These are phyloP conservation scores for Poecilia gillii DNA, from an alignment of 2,797 vertebrate species.

Conservation along the genomic window DNA sequence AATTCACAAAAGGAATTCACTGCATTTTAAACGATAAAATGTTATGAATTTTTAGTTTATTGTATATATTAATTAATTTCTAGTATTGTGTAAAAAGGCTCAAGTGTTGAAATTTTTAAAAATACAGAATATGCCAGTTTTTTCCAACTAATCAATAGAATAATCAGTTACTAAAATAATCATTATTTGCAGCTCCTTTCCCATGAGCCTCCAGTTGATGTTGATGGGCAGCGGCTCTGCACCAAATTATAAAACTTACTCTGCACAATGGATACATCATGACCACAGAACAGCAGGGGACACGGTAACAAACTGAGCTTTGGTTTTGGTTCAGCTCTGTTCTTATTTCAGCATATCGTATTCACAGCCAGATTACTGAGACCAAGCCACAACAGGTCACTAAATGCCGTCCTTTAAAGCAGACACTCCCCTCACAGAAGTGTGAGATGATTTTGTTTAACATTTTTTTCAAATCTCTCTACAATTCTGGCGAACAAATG, in stretches of 20 bases:
- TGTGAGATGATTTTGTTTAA: background rate
- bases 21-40: too few species aligned
- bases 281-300: background rate
- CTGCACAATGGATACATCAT: background rate
- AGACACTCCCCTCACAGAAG: background rate
- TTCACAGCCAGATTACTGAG: background rate
- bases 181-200: too few species aligned
- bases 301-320: background rate
- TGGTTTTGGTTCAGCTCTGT: background rate
- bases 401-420: background rate
- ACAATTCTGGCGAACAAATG: background rate
- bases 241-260: background rate
- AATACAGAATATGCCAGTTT: too few species aligned
- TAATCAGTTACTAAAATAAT: too few species aligned
- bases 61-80: too few species aligned
- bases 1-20: too few species aligned
- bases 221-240: background rate
- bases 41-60: too few species aligned
- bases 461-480: background rate
- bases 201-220: background rate
- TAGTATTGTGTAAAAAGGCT: too few species aligned
- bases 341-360: background rate
- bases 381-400: background rate
- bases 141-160: too few species aligned
- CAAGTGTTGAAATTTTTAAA: too few species aligned